These are phyloP conservation scores for Sakesphorus luctuosus DNA, from an alignment of 2,113 vertebrate genomes.

Conservation along the genomic window DNA sequence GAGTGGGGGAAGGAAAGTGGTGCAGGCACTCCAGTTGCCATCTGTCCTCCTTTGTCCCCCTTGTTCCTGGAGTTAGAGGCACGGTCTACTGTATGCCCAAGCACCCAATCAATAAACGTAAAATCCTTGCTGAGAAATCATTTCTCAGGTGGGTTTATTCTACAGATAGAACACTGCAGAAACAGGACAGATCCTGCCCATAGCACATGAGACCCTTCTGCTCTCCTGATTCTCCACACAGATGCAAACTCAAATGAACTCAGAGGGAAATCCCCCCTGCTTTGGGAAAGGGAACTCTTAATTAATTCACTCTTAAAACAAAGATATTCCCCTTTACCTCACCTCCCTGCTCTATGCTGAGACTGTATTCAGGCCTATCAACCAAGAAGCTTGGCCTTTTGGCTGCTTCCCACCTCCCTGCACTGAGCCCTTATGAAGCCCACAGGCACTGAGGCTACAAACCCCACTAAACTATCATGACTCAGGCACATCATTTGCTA, in stretches of 20 bases:
- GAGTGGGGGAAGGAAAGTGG: not conserved
- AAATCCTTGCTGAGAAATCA: not conserved
- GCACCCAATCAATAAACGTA: not conserved
- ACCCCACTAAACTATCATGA: not conserved
- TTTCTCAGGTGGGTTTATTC: not conserved
- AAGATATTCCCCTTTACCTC: not conserved
- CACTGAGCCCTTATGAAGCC: not conserved
- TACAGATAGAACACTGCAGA: not conserved
- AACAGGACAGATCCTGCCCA: not conserved
- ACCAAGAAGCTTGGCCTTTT: not conserved
- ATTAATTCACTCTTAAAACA: not conserved
- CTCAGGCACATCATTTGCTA: not conserved
- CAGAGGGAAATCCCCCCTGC: not conserved
- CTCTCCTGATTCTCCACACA: not conserved
- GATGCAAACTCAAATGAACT: not conserved
- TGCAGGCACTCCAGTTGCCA: not conserved
- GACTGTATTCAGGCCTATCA: not conserved
- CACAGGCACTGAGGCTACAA: not conserved
- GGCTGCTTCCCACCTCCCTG: not conserved
- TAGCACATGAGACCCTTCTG: not conserved
- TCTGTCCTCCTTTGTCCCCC: not conserved
- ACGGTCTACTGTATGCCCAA: not conserved
- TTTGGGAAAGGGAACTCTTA: not conserved
- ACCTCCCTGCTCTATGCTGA: not conserved
- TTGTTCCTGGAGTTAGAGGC: not conserved